Base-by-base conservation (phyloP, 2,797 vertebrate species). In the Siniperca undulata region DNA sequence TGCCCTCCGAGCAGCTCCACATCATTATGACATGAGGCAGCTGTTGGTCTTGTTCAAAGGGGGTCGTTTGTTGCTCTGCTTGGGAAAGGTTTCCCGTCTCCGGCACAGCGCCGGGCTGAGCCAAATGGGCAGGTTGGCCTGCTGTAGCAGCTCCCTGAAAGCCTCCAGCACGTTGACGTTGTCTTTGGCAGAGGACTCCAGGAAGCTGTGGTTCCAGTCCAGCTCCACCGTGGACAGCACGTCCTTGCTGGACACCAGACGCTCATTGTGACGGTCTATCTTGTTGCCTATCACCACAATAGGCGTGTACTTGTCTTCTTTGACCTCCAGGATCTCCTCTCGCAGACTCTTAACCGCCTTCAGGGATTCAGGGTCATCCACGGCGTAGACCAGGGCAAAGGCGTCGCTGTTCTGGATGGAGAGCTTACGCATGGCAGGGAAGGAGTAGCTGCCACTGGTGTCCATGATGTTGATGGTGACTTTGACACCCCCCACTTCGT, bases 251-350 rank as follows among this genome's bases (percentile, higher is more conserved):
- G 87, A 94, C 89, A 97, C 96, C 83, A 74, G 94, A 2, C 96
- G 91, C 78, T 60, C 95, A 0, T 14, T 84, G 58, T 7, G 81
- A 10, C 91, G 68, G 91, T 98, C 97, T 0, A 93, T 95, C 91
- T 98, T 97, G 94, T 98, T 98, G 74, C 97, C 97, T 0, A 98
- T 96, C 78, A 98, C 96, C 68, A 98, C 95, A 0, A 97, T 97
- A 11, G 97, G 97, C 0, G 96, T 96, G 85, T 90, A 94, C 91
- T 97, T 97, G 89, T 97, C 96, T 79, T 97, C 96, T 81, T 97
- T 97, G 87, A 97, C 90, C 88, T 97, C 97, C 87, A 97, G 90
- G 93, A 97, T 97, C 94, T 98, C 97, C 6, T 97, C 96, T 0
- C 97, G 94, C 74, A 98, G 93, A 48, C 91, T 94, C 88, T 95